A percentile compares a stretch with the other conserved stretches of the same genome.
Evolutionary conservation across 2,797 vertebrate genomes (phyloP).

Genomic region (Coendou prehensilis): DNA sequence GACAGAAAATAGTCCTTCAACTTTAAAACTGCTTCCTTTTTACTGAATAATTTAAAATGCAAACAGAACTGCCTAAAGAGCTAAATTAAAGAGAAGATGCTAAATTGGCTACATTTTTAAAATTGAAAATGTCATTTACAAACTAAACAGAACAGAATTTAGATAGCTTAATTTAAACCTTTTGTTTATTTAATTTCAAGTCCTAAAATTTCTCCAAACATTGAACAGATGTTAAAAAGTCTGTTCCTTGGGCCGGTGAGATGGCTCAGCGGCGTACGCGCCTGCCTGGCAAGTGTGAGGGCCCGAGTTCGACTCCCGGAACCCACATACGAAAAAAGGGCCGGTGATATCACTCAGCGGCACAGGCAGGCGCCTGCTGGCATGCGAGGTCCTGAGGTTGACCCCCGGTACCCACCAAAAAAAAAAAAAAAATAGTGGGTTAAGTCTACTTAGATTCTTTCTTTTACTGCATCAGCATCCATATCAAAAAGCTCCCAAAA

Average conservation of each 20-base stretch:
- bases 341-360: no score
- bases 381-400: no score
- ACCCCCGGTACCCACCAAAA: no score
- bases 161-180: slow-evolving; percentile 4
- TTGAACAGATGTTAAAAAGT: slow-evolving; percentile 47
- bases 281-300: no score
- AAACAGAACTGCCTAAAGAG: not conserved
- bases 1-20: not conserved
- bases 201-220: slow-evolving; percentile 24
- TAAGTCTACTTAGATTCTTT: not conserved
- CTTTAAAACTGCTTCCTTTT: not conserved
- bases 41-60: not conserved
- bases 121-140: not conserved
- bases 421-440: not conserved
- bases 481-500: not conserved
- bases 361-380: no score
- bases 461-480: not conserved
- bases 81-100: not conserved
- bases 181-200: slow-evolving; percentile 40
- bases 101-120: not conserved
- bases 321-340: no score
- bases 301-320: no score
- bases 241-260: not conserved
- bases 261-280: no score
- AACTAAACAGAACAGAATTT: slow-evolving; percentile 33